Conservation (phyloP, 2,113 vertebrate species). For the Gracilinanus agilis region DNA sequence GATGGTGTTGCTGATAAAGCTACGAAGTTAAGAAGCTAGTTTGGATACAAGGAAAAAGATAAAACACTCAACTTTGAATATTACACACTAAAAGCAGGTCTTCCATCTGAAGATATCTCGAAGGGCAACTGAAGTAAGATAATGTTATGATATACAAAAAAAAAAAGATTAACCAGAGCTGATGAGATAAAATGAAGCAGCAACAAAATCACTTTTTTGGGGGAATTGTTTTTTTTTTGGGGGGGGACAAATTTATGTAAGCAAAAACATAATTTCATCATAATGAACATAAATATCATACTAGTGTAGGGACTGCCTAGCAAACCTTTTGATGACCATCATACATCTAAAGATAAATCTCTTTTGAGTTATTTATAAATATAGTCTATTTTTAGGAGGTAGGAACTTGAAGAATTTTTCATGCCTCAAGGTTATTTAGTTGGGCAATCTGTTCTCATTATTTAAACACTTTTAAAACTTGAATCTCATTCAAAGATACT, state of each 20-base stretch:
- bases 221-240: too few species aligned
- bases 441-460: background rate
- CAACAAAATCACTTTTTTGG: too few species aligned
- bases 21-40: background rate
- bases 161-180: background rate
- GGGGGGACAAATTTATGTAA: background rate
- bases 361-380: background rate
- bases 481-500: background rate
- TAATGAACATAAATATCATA: background rate
- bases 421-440: background rate
- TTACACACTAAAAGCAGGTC: background rate
- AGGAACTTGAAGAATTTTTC: background rate
- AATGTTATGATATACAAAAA: conserved; percentile 28
- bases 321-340: background rate
- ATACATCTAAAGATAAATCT: background rate
- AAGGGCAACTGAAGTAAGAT: background rate
- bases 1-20: background rate
- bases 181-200: background rate
- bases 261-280: background rate
- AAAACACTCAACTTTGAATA: background rate
- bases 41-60: background rate
- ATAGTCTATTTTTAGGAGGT: background rate
- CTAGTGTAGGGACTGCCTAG: background rate
- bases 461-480: background rate
- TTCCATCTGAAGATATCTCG: background rate